phyloP scores from a whole-genome alignment of 2,113 vertebrate species.

The Oceanodroma tethys region DNA sequence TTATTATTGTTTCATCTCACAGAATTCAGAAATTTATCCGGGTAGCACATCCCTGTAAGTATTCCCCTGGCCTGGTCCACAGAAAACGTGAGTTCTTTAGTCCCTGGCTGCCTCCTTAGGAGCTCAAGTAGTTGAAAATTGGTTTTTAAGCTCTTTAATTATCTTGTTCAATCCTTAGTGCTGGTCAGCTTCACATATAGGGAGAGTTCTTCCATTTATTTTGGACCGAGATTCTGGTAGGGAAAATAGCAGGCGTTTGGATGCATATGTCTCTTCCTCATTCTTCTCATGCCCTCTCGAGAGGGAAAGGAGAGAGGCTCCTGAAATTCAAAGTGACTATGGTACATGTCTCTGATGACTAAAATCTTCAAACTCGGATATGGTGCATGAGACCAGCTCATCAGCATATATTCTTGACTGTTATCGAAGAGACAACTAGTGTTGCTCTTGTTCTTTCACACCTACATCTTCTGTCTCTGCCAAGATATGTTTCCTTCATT shows the following conservation, averaged over 20 bases:
- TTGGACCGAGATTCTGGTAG: neutral
- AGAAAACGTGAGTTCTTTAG: neutral
- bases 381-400: neutral
- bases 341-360: neutral
- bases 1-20: neutral
- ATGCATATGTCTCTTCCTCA: neutral
- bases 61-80: neutral
- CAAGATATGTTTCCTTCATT: constrained; percentile 11
- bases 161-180: neutral
- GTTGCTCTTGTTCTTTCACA: constrained; percentile 47
- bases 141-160: neutral
- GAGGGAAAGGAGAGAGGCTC: neutral
- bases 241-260: neutral
- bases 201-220: neutral
- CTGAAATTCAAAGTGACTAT: neutral
- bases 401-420: neutral
- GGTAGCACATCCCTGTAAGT: neutral
- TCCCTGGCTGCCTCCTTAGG: neutral
- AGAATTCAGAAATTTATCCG: neutral
- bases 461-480: constrained; percentile 19
- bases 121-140: neutral
- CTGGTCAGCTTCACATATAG: neutral
- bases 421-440: neutral
- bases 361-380: neutral
- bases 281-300: neutral